Evolutionary conservation across 2,888 invertebrate genomes (phyloP), one percentile per base, ranked within the genome.

Genomic region (Hemistola chrysoprasaria): DNA sequence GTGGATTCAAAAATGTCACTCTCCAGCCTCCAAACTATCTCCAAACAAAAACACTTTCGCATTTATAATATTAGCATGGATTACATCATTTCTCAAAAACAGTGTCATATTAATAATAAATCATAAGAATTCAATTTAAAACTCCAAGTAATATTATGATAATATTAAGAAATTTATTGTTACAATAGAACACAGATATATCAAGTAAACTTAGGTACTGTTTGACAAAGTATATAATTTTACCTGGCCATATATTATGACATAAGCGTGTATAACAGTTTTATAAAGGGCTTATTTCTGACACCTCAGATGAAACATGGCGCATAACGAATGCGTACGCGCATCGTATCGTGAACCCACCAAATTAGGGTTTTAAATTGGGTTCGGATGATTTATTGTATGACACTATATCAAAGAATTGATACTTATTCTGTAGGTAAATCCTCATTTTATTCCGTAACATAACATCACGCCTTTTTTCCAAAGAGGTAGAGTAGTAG

Each of bases 231-330:
- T 24, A 8, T 8, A 25, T 6, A 3, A 16, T 3, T 6, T 1
- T 8, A 21, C 24, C 16, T 16, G 25, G 33, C 26, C 32, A 43
- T 49, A 47, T 24, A n/a, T n/a, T n/a, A 39, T 26, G 35, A 36
- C 65, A 53, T 72, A 78, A 76, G 74, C 71, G 71, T 76, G 78
- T 76, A 68, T 67, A 69, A 77, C 66, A 76, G 70, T 78, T 79
- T 73, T 78, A 74, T 78, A 78, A 77, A 72, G 41, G 71, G 78
- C 78, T 83, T 80, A 84, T 82, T 81, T 83, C 78, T 84, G 84
- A 86, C 86, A 86, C 85, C 81, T 84, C 68, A 50, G 61, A 79
- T 81, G 83, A 84, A 78, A 77, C 76, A 82, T 78, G 81, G 77
- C 75, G 71, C 75, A 67, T 68, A 74, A 76, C 75, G 67, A 75